Evolutionary conservation across 2,888 invertebrate genomes (phyloP).

Genomic region (Pegoplata infirma): DNA sequence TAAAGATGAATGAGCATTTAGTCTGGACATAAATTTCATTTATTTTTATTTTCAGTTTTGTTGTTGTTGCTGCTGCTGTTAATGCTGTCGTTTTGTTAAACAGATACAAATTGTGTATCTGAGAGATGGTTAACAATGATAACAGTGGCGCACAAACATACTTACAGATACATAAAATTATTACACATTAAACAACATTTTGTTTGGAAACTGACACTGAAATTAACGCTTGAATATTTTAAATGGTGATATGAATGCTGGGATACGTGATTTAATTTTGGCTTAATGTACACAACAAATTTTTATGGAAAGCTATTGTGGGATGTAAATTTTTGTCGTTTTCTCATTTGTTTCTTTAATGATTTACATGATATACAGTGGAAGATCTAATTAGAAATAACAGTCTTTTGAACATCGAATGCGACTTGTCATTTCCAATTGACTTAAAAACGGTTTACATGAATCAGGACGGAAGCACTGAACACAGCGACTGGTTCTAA

Average conservation of each 20-base stretch:
- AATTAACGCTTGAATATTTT: neutral
- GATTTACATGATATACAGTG: too few species aligned
- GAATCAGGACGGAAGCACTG: too few species aligned
- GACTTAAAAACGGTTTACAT: too few species aligned
- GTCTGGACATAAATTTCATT: conserved; percentile 42
- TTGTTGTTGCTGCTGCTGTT: neutral
- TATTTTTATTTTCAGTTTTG: neutral
- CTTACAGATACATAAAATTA: neutral
- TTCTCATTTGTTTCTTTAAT: too few species aligned
- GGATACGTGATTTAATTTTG: neutral
- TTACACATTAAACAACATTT: neutral
- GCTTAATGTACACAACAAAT: too few species aligned
- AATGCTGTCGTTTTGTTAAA: conserved; percentile 5
- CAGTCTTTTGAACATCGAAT: too few species aligned
- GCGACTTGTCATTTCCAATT: too few species aligned
- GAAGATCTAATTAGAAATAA: too few species aligned
- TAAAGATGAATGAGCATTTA: conserved; percentile 34
- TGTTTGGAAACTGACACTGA: neutral
- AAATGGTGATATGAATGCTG: neutral
- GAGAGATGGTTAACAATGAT: neutral
- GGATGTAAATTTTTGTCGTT: too few species aligned
- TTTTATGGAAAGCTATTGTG: too few species aligned
- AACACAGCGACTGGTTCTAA: too few species aligned
- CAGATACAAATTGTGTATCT: neutral
- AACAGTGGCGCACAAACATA: neutral